A percentile compares a stretch with the other conserved stretches of the same genome.
These are phyloP conservation scores for Seira sanloemensis DNA, from an alignment of 2,888 invertebrate genomes.

Conservation along the genomic window DNA sequence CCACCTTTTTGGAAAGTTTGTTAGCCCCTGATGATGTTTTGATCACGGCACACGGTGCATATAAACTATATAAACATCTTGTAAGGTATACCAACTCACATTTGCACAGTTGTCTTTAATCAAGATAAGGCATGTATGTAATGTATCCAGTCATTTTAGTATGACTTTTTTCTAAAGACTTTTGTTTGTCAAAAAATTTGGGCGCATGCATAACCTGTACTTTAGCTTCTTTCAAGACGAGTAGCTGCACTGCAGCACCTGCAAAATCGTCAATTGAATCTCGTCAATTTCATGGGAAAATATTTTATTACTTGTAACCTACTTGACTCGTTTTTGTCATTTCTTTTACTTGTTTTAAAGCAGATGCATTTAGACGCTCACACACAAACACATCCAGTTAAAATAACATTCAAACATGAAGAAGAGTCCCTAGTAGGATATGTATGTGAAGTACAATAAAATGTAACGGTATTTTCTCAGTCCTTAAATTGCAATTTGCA, in stretches of 20 bases:
- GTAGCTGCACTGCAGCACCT: not conserved
- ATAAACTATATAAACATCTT: not conserved
- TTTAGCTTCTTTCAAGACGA: constrained; percentile 2
- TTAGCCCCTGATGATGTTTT: constrained; percentile 42
- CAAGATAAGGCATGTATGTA: not conserved
- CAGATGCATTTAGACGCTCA: not conserved
- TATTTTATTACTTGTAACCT: constrained; percentile 45
- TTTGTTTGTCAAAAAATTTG: not conserved
- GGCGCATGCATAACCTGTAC: constrained; percentile 21
- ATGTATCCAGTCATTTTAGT: constrained; percentile 26
- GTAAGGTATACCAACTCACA: not conserved
- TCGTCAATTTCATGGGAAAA: not conserved
- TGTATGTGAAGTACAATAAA: constrained; percentile 2
- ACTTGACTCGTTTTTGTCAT: constrained; percentile 52
- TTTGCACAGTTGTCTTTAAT: not conserved
- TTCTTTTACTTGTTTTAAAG: not conserved
- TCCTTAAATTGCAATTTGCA: not conserved
- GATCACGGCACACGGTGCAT: not conserved
- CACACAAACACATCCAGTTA: not conserved
- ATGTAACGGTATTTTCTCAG: not conserved
- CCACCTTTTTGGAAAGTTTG: constrained; percentile 65
- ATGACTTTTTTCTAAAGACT: not conserved
- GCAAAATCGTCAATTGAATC: not conserved
- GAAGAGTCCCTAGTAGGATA: not conserved
- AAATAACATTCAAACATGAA: not conserved